Base-by-base conservation (phyloP, 2,888 invertebrate genomes). In the Rhimphoctona megacephalus region DNA sequence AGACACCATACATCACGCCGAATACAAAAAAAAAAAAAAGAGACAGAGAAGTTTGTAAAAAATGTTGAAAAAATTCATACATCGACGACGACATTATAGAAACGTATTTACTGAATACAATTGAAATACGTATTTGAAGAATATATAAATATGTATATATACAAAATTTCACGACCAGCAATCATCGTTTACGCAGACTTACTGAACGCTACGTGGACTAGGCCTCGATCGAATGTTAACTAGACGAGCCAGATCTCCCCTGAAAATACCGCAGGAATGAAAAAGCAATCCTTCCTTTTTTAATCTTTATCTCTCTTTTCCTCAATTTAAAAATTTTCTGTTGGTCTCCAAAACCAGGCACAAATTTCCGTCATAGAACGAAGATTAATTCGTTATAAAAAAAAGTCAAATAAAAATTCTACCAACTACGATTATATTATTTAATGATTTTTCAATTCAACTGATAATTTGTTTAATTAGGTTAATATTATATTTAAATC, bases 161-260 rank as follows among this genome's bases (percentile, higher is more conserved):
- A 74, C 22, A 52, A 30, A 81, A 85, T 81, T 81, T 85, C 67
- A 85, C 81, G 85, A 88, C 85, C 86, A 88, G 87, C 88, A 80
- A 83, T 78, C 83, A 82, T 85, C 81, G 73, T 85, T 76, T 5
- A 17, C 86, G 90, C 89, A 89, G 90, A 94, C 94, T 94, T 94
- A 94, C 94, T 94, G 93, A 93, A 92, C 87, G 90, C 91, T 92
- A 92, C 89, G 92, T 90, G 93, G 92, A 90, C 92, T 94, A 93
- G 93, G 92, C 93, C 92, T 92, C 90, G 93, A 90, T 91, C 93
- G 90, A 88, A 92, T 93, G 90, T 93, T 93, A 92, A 92, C 90
- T 90, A 94, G 93, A 92, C 92, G 93, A 89, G 92, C 92, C 92
- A 94, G 93, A 93, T 95, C 95, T 92, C 95, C 95, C 95, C 95